Base-by-base conservation (phyloP, 2,113 vertebrate genomes). In the Brienomyrus longianalis region DNA sequence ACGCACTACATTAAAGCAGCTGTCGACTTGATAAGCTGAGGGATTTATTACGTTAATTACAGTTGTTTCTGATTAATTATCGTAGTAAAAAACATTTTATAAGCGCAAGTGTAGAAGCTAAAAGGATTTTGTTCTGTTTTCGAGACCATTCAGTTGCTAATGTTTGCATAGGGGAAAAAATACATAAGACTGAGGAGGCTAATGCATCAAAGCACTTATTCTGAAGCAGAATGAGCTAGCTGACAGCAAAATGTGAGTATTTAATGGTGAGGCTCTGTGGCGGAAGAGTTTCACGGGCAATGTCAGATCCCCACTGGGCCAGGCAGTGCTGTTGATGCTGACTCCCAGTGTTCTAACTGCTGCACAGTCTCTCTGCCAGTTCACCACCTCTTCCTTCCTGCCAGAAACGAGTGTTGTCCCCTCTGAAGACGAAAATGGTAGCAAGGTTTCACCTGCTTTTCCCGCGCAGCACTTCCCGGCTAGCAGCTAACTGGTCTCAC, bases 121-220 rank as follows among this genome's bases (percentile, higher is more conserved):
- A 48, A 84, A 84, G 83, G 43, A 48, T 84, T 84, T 84, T 48
- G 83, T 45, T 48, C 43, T 84, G 83, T 84, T 84, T 84, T 48
- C 9, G 2, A 77, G 11, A 77, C 35, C 74, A 80, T 80, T 80
- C 31, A 43, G 35, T 80, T 17, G 15, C 74, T 80, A 80, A 43
- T 80, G 35, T 80, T 80, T 80, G 74, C 31, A 43, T 70, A 70
- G 62, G 1, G n/a, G 62, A 1, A 31, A 66, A 70, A 17, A 43
- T 21, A 39, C 15, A 0, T 0, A 17, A 39, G 27, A 31, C 62
- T 70, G 62, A 31, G 62, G 10, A 80, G 35, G 15, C 74, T 39
- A 43, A 80, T 80, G 74, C 31, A 43, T 43, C 74, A 80, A 17
- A 80, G 6, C 74, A 80, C 62, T 70, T 27, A 70, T 70, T 70